Base-by-base conservation (phyloP, 1,140 invertebrate species). In the Nautilus pompilius region DNA sequence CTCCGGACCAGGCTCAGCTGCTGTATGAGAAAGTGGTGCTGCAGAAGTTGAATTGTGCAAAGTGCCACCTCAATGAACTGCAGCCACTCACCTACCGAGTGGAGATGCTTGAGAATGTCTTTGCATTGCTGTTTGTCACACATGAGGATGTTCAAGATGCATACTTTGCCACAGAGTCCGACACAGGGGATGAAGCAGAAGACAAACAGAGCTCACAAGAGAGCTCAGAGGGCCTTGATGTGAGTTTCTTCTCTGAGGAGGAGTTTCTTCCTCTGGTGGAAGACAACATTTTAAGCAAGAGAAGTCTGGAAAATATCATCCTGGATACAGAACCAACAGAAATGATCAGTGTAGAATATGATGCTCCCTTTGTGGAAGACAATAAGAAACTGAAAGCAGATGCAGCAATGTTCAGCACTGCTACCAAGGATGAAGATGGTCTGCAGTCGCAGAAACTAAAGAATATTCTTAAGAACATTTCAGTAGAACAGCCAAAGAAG, bases 61-160 rank as follows among this genome's bases (percentile, higher is more conserved):
- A 73, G 66, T 57, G 69, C 15, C 73, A 73, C 48, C 60, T 84
- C 2, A 60, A 67, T 20, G 68, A 75, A 58, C 66, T 84, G 20
- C 76, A 76, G 46, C 81, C 82, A 5, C 58, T 84, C 51, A 68
- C 74, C 20, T 83, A 77, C 60, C 65, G 83, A 13, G 66, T 84
- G 3, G 84, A 85, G 69, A 75, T 84, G 13, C 54, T 84, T 60
- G 83, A 85, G 69, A 79, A 84, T 75, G 73, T 85, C 5, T 85
- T 82, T 69, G 78, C 81, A 26, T 62, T 84, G 34, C 66, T 85
- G 28, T 84, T 84, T 75, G 61, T 80, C 6, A 80, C 70, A 34
- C 69, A 77, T 59, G 74, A 75, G 58, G 76, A 81, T 62, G 64
- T 83, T 53, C 68, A 71, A 53, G 74, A 81, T 45, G 61, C 48